These are phyloP conservation scores for Epinephelus awoara DNA, from an alignment of 2,797 vertebrate genomes.

Conservation along the genomic window DNA sequence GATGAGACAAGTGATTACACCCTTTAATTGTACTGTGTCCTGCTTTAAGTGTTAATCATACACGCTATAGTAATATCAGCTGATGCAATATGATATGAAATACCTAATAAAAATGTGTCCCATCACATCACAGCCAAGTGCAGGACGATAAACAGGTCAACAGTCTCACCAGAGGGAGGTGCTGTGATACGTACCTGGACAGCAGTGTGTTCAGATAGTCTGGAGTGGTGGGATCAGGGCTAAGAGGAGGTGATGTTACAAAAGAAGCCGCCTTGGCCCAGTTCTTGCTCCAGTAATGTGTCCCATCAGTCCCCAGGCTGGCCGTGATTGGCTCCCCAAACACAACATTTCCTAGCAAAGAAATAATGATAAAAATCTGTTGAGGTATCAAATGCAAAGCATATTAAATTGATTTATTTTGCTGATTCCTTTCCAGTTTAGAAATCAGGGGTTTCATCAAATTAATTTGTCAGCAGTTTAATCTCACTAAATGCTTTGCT, in stretches of 20 bases:
- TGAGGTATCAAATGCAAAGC: not conserved
- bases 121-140: not conserved
- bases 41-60: not conserved
- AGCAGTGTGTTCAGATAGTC: slow-evolving; percentile 97
- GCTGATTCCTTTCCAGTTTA: slow-evolving; percentile 4
- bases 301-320: slow-evolving; percentile 96
- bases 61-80: not conserved
- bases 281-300: slow-evolving; percentile 99
- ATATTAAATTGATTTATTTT: slow-evolving; percentile 5
- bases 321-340: slow-evolving; percentile 98
- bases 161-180: not conserved
- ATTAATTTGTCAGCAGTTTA: slow-evolving; percentile 47
- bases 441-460: not conserved
- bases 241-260: slow-evolving; percentile 96
- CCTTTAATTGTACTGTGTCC: not conserved
- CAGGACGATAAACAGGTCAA: not conserved
- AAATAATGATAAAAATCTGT: not conserved
- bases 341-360: slow-evolving; percentile 92
- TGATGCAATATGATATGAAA: not conserved
- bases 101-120: not conserved
- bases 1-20: not conserved
- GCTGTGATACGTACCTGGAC: slow-evolving; percentile 87
- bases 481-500: slow-evolving; percentile 48
- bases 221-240: slow-evolving; percentile 97
- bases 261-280: slow-evolving; percentile 98